Conservation (phyloP, 2,888 invertebrate species). For the Mantis religiosa region DNA sequence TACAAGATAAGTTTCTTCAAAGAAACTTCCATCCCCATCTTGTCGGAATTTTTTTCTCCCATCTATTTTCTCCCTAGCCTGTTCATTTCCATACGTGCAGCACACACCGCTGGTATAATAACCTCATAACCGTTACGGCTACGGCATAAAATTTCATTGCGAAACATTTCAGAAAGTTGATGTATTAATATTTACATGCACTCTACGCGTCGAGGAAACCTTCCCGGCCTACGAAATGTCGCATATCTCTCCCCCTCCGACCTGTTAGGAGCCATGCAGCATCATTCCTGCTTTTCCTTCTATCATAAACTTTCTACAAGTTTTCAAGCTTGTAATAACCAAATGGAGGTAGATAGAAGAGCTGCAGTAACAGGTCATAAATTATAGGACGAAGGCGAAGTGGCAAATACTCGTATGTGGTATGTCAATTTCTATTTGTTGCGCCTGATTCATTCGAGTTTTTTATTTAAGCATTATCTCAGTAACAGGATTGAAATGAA, state of each 20-base stretch:
- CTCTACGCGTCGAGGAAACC: neutral
- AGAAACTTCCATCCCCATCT: neutral
- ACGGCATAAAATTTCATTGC: constrained; percentile 16
- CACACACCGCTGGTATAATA: constrained; percentile 2
- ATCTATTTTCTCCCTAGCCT: neutral
- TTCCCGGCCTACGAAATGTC: neutral
- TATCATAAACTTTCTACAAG: neutral
- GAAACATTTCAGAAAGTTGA: constrained; percentile 12
- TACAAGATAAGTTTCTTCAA: constrained; percentile 5
- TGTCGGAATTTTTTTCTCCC: neutral
- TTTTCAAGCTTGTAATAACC: neutral
- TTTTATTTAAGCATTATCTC: too few relatives aligned
- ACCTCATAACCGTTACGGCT: constrained; percentile 10
- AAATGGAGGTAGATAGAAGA: neutral
- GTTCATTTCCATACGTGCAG: neutral
- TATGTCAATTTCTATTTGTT: too few relatives aligned
- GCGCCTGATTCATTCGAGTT: too few relatives aligned
- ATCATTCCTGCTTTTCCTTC: neutral
- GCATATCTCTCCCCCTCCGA: neutral
- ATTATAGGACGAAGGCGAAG: too few relatives aligned
- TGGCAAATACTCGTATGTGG: too few relatives aligned
- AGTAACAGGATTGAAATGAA: too few relatives aligned
- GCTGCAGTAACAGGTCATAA: too few relatives aligned
- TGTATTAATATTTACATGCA: constrained; percentile 15
- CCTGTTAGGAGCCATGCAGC: neutral